Percentiles rank a stretch among this genome's conserved stretches.
Conservation (phyloP, 2,888 invertebrate genomes). For the Cybosia mesomella region DNA sequence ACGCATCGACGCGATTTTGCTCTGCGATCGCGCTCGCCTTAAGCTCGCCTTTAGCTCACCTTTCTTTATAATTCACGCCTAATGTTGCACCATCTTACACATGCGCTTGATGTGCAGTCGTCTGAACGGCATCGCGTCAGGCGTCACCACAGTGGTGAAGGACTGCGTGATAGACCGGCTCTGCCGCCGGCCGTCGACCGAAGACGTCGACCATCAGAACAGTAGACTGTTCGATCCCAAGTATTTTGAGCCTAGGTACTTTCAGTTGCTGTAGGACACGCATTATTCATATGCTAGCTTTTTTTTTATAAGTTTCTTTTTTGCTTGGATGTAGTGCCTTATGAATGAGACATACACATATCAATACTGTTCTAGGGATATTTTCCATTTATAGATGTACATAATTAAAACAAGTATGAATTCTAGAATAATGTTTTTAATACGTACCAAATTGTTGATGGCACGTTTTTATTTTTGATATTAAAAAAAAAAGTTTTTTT, state of each 20-base stretch:
- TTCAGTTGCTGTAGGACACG: slow-evolving; percentile 80
- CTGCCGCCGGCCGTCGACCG: slow-evolving; percentile 78
- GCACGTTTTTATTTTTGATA: no score
- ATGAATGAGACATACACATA: neutral
- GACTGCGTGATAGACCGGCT: slow-evolving; percentile 89
- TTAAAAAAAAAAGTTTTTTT: no score
- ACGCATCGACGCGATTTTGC: no score
- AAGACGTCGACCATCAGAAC: slow-evolving; percentile 70
- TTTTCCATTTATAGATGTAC: no score
- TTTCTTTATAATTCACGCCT: neutral
- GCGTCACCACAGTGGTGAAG: slow-evolving; percentile 89
- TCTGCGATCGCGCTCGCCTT: no score
- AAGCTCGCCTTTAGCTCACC: no score
- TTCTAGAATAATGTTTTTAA: no score
- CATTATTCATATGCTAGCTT: slow-evolving; percentile 42
- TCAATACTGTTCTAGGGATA: no score
- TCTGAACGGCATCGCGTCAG: slow-evolving; percentile 90
- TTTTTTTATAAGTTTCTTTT: slow-evolving; percentile 35
- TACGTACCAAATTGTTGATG: no score
- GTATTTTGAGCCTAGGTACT: slow-evolving; percentile 90
- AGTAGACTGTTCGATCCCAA: slow-evolving; percentile 87
- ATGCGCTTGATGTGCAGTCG: slow-evolving; percentile 78
- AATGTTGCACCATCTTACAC: neutral
- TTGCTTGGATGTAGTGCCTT: slow-evolving; percentile 11
- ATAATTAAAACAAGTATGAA: no score